Base-by-base conservation (phyloP, 2,888 invertebrate genomes). In the Cosmia pyralina region DNA sequence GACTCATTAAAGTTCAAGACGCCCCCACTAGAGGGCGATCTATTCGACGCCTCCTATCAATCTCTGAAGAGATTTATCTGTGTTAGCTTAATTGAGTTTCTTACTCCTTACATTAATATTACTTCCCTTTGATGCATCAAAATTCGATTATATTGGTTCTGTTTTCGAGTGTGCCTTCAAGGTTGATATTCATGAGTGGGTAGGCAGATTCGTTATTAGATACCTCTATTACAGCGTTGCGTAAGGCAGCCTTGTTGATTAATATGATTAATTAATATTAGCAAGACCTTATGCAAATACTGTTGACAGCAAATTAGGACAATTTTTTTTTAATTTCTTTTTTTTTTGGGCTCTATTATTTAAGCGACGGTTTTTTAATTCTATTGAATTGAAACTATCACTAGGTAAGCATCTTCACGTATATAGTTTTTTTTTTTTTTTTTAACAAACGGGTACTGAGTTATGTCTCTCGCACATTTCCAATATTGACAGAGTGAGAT, bases 21-120 rank as follows among this genome's bases (percentile, higher is more conserved):
- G 34, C 15, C 8, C n/a, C 77, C 82, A 58, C 82, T 48, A 59
- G 77, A 65, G 83, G 53, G 60, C 71, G 55, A 82, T 82, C 82
- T 77, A 70, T 76, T 67, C 57, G n/a, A 44, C 17, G 13, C 66
- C 57, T 60, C 71, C 72, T 57, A 83, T 83, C 82, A 79, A 83
- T 79, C 83, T 77, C 66, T 4, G 11, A 1, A 34, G 41, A 83
- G 83, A 83, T 83, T 77, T 82, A 83, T 79, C 69, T 77, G 48
- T 71, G 80, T 77, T 67, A 65, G 19, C 57, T 52, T 82, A 79
- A 82, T 82, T 76, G 70, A 68, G 76, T 80, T 76, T 66, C 72
- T 72, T 72, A 63, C 76, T 71, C 62, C 53, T 76, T 48, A 72
- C 71, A 68, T 82, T 75, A 72, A 69, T 77, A 82, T 73, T 59